Conservation (phyloP, 37 sponge, comb jelly and placozoan species). For the Oopsacas minuta region DNA sequence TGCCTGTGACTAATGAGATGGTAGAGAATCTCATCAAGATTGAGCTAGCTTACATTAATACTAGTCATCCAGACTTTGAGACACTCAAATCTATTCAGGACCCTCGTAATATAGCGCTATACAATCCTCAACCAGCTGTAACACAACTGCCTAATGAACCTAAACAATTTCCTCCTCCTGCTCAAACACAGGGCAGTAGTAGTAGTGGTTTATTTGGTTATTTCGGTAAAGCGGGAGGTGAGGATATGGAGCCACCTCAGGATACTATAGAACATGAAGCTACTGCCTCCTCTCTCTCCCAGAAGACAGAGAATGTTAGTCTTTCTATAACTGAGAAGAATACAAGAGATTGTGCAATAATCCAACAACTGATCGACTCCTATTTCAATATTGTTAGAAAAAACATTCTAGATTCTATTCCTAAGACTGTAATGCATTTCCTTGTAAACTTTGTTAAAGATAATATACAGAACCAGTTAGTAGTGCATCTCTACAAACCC, state of each 20-base stretch:
- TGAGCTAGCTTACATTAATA: constrained; percentile 95
- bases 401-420: constrained; percentile 85
- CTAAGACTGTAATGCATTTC: constrained; percentile 95
- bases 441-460: constrained; percentile 82
- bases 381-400: constrained; percentile 88
- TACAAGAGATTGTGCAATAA: background rate
- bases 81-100: background rate
- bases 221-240: background rate
- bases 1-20: constrained; percentile 78
- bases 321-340: background rate
- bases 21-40: constrained; percentile 87
- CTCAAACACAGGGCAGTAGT: background rate
- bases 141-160: background rate
- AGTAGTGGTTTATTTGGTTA: background rate
- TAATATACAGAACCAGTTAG: constrained; percentile 64
- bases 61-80: constrained; percentile 94
- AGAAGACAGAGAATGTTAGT: background rate
- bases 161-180: background rate
- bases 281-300: background rate
- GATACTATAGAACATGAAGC: background rate
- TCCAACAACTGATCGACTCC: constrained; percentile 65
- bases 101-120: background rate
- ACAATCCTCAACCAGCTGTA: background rate
- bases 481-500: constrained; percentile 69
- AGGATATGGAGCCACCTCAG: background rate